Evolutionary conservation across 2,113 vertebrate genomes (phyloP).

Genomic region (Cephalopterus ornatus): DNA sequence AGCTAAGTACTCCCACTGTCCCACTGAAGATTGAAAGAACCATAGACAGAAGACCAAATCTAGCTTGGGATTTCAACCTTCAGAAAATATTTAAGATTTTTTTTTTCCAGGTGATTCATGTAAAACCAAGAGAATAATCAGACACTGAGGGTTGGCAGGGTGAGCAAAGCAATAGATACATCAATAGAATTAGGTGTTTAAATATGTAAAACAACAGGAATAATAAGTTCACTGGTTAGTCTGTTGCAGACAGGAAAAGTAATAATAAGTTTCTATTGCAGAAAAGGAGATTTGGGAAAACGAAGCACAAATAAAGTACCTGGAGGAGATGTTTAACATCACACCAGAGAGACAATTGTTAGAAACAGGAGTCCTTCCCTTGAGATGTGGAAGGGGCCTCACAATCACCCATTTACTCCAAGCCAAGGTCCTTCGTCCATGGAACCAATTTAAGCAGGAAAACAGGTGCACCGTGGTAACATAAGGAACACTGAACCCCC

Average conservation of each 20-base stretch:
- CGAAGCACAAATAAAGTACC: background rate
- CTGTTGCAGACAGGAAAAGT: background rate
- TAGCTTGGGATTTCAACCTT: background rate
- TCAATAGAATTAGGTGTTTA: background rate
- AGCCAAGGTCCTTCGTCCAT: rapidly evolving
- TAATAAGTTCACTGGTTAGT: background rate
- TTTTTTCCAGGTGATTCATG: background rate
- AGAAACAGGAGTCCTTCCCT: background rate
- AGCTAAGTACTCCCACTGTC: rapidly evolving
- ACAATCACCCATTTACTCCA: background rate
- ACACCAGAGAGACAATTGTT: background rate
- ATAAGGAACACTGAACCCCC: background rate
- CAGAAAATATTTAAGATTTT: background rate
- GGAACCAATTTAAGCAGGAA: background rate
- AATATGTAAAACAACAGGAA: background rate
- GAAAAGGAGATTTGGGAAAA: background rate
- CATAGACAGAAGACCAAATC: background rate
- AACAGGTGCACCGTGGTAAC: rapidly evolving
- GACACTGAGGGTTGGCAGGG: background rate
- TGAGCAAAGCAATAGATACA: background rate
- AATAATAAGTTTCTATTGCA: rapidly evolving
- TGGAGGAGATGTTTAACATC: background rate
- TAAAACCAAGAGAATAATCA: background rate
- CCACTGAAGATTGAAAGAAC: background rate
- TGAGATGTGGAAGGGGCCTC: background rate